Evolutionary conservation across 2,888 invertebrate species (phyloP).

Genomic region (Hirudinaria manillensis): DNA sequence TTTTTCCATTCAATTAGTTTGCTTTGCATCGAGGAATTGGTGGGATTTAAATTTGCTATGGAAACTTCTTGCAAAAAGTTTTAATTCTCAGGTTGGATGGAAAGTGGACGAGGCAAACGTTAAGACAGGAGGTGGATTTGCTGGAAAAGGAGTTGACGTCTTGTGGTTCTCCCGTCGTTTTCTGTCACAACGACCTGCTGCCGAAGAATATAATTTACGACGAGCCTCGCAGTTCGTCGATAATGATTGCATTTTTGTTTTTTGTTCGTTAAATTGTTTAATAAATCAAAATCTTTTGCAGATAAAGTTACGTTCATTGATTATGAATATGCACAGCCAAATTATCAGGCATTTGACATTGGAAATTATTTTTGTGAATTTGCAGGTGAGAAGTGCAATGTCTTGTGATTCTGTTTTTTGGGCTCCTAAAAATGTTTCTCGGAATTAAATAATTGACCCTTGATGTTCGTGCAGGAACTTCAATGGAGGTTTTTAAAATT

Average conservation of each 20-base stretch:
- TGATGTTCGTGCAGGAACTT: too few relatives aligned
- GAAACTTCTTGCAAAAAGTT: background rate
- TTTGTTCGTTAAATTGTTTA: background rate
- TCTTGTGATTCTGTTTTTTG: too few relatives aligned
- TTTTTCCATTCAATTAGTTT: too few relatives aligned
- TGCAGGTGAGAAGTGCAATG: constrained; percentile 64
- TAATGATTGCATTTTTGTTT: background rate
- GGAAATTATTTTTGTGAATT: constrained; percentile 97
- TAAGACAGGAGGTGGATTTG: constrained; percentile 52
- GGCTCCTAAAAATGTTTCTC: too few relatives aligned
- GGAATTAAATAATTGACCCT: too few relatives aligned
- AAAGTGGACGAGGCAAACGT: constrained; percentile 59
- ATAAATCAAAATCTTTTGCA: constrained; percentile 42
- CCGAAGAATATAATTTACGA: constrained; percentile 87
- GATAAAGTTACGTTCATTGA: constrained; percentile 82
- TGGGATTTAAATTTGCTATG: too few relatives aligned
- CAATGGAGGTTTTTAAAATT: too few relatives aligned
- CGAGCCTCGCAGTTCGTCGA: constrained; percentile 49
- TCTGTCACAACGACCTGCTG: constrained; percentile 93
- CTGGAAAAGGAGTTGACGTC: constrained; percentile 67
- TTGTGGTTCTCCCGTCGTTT: constrained; percentile 67
- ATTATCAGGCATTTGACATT: constrained; percentile 91
- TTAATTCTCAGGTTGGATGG: constrained; percentile 13
- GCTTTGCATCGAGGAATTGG: too few relatives aligned
- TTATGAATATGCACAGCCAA: constrained; percentile 88